These are phyloP conservation scores for Gorsachius magnificus DNA, from an alignment of 2,797 vertebrate genomes.

Conservation along the genomic window DNA sequence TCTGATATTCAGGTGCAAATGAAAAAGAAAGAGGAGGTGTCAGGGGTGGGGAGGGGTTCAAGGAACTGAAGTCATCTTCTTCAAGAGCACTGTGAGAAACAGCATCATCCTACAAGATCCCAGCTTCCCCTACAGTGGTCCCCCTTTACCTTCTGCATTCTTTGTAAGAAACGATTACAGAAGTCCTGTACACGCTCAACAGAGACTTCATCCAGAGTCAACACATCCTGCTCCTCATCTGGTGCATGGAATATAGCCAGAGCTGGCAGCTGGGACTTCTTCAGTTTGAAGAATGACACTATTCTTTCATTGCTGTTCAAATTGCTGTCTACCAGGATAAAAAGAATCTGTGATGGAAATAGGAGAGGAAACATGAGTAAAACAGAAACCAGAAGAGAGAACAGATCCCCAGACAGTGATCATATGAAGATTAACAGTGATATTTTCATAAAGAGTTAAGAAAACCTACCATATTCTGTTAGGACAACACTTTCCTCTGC, in stretches of 20 bases:
- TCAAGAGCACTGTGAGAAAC: neutral
- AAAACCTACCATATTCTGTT: neutral
- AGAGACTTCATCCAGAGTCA: constrained; percentile 79
- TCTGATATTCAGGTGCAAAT: neutral
- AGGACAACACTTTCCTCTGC: neutral
- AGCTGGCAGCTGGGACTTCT: constrained; percentile 84
- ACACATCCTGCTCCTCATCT: constrained; percentile 82
- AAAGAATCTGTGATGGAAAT: constrained; percentile 82
- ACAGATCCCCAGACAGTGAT: neutral
- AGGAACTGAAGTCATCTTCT: neutral
- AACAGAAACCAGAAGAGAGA: neutral
- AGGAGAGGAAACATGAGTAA: neutral
- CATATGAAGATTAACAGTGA: neutral
- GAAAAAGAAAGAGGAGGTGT: neutral
- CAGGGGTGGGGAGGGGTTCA: neutral
- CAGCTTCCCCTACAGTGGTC: neutral
- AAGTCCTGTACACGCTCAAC: constrained; percentile 79
- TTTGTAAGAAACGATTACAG: constrained; percentile 80
- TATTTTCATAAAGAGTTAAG: neutral
- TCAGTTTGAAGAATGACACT: constrained; percentile 85
- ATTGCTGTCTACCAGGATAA: constrained; percentile 86
- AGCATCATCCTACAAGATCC: neutral
- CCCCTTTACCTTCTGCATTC: constrained; percentile 51
- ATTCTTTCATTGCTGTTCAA: constrained; percentile 78
- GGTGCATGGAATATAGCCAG: constrained; percentile 82